phyloP scores from a whole-genome alignment of 2,113 vertebrate species.

The Danionella cerebrum region DNA sequence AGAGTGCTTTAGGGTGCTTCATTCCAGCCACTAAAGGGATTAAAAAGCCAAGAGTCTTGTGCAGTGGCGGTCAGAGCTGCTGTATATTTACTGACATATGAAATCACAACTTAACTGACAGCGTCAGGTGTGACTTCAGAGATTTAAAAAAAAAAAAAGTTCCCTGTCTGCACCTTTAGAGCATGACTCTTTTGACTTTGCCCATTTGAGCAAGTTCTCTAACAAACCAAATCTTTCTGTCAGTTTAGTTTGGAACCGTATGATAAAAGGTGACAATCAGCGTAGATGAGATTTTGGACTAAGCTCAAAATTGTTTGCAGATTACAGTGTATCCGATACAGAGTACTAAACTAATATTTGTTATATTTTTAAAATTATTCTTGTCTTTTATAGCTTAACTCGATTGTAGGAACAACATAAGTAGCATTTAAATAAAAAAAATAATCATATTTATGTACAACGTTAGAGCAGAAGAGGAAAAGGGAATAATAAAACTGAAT shows the following conservation, averaged over 20 bases:
- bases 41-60: constrained; percentile 11
- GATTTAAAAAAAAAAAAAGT: not conserved
- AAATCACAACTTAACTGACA: not conserved
- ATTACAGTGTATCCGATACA: not conserved
- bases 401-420: too few relatives aligned
- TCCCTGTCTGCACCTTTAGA: constrained; percentile 1
- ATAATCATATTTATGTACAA: too few relatives aligned
- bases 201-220: not conserved
- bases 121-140: constrained; percentile 1
- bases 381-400: too few relatives aligned
- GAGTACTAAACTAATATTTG: too few relatives aligned
- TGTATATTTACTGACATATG: not conserved
- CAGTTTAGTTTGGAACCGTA: constrained; percentile 3
- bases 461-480: too few relatives aligned
- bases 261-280: constrained; percentile 5
- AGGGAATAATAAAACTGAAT: too few relatives aligned
- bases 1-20: not conserved
- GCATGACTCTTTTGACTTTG: not conserved
- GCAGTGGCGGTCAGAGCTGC: not conserved
- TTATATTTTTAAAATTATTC: too few relatives aligned
- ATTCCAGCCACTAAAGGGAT: constrained; percentile 6
- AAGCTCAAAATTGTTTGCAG: not conserved
- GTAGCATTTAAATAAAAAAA: too few relatives aligned
- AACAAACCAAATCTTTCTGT: not conserved
- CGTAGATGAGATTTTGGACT: not conserved